phyloP scores from a whole-genome alignment of 2,797 vertebrate genomes.

The Arrhamphus sclerolepis region DNA sequence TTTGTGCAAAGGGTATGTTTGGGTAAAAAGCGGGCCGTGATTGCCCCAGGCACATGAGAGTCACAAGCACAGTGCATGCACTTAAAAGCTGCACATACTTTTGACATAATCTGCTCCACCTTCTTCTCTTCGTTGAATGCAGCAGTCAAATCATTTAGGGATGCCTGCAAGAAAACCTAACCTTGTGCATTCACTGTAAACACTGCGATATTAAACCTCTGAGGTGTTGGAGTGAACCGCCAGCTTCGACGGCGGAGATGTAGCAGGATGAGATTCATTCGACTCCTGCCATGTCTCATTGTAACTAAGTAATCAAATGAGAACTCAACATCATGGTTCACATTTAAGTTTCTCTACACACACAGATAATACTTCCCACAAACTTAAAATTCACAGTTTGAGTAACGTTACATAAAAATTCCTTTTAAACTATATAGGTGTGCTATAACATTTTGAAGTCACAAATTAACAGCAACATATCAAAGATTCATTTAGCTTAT shows the following conservation, averaged over 20 bases:
- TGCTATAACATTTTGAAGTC: conserved; percentile 59
- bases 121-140: conserved; percentile 25
- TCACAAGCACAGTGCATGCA: conserved; percentile 80
- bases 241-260: conserved; percentile 47
- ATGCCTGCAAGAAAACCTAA: conserved; percentile 40
- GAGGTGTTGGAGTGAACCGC: conserved; percentile 52
- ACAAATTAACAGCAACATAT: conserved; percentile 69
- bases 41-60: conserved; percentile 68
- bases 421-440: conserved; percentile 47
- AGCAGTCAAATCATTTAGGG: conserved; percentile 30
- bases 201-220: conserved; percentile 72
- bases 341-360: conserved; percentile 38
- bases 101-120: conserved; percentile 47
- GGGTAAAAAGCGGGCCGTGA: conserved; percentile 57
- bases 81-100: conserved; percentile 73
- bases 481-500: conserved; percentile 57
- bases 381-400: conserved; percentile 56
- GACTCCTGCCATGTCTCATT: conserved; percentile 44
- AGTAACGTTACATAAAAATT: conserved; percentile 51
- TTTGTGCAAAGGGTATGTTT: conserved; percentile 63
- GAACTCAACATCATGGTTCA: conserved; percentile 31
- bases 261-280: conserved; percentile 43
- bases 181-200: conserved; percentile 70
- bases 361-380: conserved; percentile 42
- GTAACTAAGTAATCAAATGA: conserved; percentile 39